These are phyloP conservation scores for Nymphalis c-album DNA, from an alignment of 2,888 invertebrate species.

Conservation along the genomic window DNA sequence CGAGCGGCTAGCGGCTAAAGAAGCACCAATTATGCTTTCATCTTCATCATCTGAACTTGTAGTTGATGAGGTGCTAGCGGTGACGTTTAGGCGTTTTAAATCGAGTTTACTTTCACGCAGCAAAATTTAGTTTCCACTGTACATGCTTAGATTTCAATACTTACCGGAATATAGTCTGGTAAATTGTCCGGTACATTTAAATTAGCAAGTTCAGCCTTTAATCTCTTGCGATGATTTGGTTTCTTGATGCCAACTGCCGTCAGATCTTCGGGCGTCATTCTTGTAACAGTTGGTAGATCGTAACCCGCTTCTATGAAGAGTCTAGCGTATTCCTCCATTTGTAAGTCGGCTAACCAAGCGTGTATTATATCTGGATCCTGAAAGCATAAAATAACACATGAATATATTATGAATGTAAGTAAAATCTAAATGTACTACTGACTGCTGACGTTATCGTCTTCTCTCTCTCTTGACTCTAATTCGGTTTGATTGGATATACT, in stretches of 20 bases:
- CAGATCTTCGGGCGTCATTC: constrained; percentile 98
- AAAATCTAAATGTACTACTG: neutral
- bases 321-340: constrained; percentile 96
- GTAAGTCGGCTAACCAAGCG: constrained; percentile 96
- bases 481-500: no score
- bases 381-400: constrained; percentile 33
- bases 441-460: no score
- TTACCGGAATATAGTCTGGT: constrained; percentile 95
- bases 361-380: constrained; percentile 96
- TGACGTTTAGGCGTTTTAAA: no score
- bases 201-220: constrained; percentile 97
- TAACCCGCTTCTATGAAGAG: constrained; percentile 97
- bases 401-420: neutral
- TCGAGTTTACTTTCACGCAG: no score
- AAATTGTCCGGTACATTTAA: constrained; percentile 96
- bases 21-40: constrained; percentile 11
- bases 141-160: constrained; percentile 44
- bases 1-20: no score
- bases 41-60: no score
- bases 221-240: constrained; percentile 96
- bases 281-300: constrained; percentile 98
- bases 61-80: no score
- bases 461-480: no score
- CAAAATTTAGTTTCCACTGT: no score
- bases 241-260: constrained; percentile 96